These are phyloP conservation scores for Leuctra nigra DNA, from an alignment of 2,888 invertebrate species.

Conservation along the genomic window DNA sequence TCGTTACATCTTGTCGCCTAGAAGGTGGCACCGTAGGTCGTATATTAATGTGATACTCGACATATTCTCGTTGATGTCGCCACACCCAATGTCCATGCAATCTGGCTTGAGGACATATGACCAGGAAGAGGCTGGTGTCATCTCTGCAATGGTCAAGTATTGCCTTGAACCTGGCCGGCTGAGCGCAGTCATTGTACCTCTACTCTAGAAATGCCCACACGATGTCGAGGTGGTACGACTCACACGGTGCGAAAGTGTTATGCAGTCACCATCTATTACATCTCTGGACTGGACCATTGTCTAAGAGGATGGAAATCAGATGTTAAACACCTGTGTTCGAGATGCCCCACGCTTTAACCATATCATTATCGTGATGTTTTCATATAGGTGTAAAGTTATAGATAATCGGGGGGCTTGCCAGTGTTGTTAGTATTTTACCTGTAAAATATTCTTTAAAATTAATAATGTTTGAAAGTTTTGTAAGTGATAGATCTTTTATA, in stretches of 20 bases:
- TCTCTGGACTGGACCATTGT: conserved; percentile 7
- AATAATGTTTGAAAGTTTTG: too few relatives aligned
- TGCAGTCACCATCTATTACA: neutral
- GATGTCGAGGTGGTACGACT: too few relatives aligned
- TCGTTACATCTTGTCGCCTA: conserved; percentile 7
- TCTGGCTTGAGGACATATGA: neutral
- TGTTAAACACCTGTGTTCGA: conserved; percentile 7
- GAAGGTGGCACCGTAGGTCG: neutral
- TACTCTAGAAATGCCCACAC: too few relatives aligned
- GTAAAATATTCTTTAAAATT: too few relatives aligned
- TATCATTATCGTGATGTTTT: too few relatives aligned
- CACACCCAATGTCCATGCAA: neutral
- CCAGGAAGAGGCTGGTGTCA: conserved; percentile 11
- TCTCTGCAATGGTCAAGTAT: conserved; percentile 14
- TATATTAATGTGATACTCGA: conserved; percentile 1
- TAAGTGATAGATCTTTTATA: too few relatives aligned
- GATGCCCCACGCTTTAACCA: conserved; percentile 2
- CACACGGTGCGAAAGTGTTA: neutral
- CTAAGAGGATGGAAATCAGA: conserved; percentile 3
- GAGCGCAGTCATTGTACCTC: conserved; percentile 12
- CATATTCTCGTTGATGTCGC: neutral
- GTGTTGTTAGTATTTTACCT: too few relatives aligned
- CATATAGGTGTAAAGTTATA: too few relatives aligned
- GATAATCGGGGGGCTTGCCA: too few relatives aligned
- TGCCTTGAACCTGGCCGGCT: conserved; percentile 13